These are phyloP conservation scores for Diloba caeruleocephala DNA, from an alignment of 2,888 invertebrate genomes.

Conservation along the genomic window DNA sequence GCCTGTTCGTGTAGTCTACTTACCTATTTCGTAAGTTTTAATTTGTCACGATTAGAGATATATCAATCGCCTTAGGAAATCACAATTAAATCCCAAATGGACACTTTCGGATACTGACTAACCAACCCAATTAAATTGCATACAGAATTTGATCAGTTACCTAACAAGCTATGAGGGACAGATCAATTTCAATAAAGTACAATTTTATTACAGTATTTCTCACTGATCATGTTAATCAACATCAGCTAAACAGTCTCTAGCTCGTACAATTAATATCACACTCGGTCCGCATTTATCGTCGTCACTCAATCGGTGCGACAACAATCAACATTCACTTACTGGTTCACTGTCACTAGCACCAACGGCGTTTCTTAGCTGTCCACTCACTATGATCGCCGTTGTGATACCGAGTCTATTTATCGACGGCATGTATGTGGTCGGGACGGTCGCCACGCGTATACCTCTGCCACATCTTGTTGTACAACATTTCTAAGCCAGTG, in stretches of 20 bases:
- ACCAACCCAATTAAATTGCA: slow-evolving; percentile 39
- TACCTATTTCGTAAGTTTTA: slow-evolving; percentile 17
- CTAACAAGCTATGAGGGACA: slow-evolving; percentile 15
- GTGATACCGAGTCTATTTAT: slow-evolving; percentile 68
- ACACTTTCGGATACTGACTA: slow-evolving; percentile 23
- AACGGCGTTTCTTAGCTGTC: slow-evolving; percentile 60
- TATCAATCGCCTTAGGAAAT: slow-evolving; percentile 12
- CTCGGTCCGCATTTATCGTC: slow-evolving; percentile 40
- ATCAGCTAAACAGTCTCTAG: slow-evolving; percentile 44
- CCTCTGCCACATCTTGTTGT: slow-evolving; percentile 96
- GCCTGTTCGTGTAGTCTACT: slow-evolving; percentile 28
- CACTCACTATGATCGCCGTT: slow-evolving; percentile 32
- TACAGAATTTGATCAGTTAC: slow-evolving; percentile 35
- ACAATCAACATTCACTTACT: slow-evolving; percentile 27
- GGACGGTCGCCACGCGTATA: slow-evolving; percentile 94
- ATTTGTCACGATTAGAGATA: slow-evolving; percentile 11
- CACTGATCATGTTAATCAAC: slow-evolving; percentile 35
- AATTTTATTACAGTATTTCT: slow-evolving; percentile 31
- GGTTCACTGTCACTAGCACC: slow-evolving; percentile 58
- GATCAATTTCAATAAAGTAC: slow-evolving; percentile 41
- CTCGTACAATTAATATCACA: slow-evolving; percentile 57
- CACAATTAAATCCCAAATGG: slow-evolving; percentile 24
- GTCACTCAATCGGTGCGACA: slow-evolving; percentile 22
- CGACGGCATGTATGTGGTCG: slow-evolving; percentile 92
- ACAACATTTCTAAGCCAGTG: slow-evolving; percentile 96